Conservation (phyloP, 53 echinoderm and acorn worm genomes). For the Patiria pectinifera region DNA sequence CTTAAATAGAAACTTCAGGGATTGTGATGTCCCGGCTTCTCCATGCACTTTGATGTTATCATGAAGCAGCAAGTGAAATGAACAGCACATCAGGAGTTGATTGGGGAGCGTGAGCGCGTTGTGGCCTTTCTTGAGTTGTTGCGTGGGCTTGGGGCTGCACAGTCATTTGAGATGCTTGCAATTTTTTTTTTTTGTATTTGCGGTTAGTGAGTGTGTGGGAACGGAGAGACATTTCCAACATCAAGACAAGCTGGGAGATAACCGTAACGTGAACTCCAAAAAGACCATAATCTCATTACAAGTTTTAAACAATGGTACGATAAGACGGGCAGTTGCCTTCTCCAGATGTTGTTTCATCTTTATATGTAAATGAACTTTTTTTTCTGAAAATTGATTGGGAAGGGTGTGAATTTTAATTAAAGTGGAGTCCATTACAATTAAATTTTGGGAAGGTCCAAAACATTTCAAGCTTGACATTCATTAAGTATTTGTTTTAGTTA, state of each 20-base stretch:
- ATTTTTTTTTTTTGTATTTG: neutral
- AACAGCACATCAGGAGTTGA: conserved; percentile 9
- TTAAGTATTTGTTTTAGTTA: too few species aligned
- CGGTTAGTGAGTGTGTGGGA: conserved; percentile 9
- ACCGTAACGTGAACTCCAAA: conserved; percentile 21
- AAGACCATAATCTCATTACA: conserved; percentile 37
- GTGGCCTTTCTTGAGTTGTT: conserved; percentile 31
- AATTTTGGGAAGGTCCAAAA: too few species aligned
- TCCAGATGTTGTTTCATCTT: too few species aligned
- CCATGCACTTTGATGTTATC: neutral
- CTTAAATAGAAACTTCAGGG: neutral
- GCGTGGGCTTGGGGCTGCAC: conserved; percentile 1
- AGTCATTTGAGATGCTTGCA: conserved; percentile 11
- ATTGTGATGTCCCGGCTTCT: neutral
- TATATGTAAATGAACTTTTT: too few species aligned
- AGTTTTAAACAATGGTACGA: conserved; percentile 19
- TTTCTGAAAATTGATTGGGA: too few species aligned
- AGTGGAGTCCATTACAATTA: too few species aligned
- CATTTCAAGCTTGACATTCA: too few species aligned
- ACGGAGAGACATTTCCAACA: conserved; percentile 51
- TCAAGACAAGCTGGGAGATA: conserved; percentile 46
- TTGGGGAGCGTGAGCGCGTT: neutral
- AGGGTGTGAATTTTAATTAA: too few species aligned
- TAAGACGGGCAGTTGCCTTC: neutral
- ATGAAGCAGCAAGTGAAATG: conserved; percentile 1